Evolutionary conservation across 2,113 vertebrate species (phyloP).

Genomic region (Siphamia tubifer): DNA sequence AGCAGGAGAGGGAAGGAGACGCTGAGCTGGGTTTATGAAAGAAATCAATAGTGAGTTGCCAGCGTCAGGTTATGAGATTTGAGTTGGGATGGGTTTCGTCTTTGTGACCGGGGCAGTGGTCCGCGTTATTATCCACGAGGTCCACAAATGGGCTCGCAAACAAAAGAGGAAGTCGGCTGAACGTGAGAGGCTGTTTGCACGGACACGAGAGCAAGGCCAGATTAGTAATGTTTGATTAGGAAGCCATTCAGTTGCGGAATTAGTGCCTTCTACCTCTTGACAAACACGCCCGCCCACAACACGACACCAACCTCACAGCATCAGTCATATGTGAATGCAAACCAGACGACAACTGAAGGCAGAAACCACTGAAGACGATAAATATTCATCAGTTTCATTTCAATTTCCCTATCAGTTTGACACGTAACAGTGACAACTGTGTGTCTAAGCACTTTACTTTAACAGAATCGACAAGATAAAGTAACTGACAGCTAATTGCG

Average conservation of each 20-base stretch:
- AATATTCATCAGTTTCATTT: slow-evolving; percentile 28
- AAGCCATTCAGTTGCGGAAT: slow-evolving; percentile 53
- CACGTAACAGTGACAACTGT: neutral
- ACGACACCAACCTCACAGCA: neutral
- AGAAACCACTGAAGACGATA: slow-evolving; percentile 5
- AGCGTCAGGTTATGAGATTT: slow-evolving; percentile 69
- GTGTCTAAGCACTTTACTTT: neutral
- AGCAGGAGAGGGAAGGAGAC: slow-evolving; percentile 2
- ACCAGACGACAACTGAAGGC: neutral
- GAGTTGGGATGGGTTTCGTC: slow-evolving; percentile 60
- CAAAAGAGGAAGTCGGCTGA: slow-evolving; percentile 28
- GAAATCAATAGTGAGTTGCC: slow-evolving; percentile 67
- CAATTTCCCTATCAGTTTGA: slow-evolving; percentile 12
- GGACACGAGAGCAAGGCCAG: slow-evolving; percentile 34
- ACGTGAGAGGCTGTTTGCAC: neutral
- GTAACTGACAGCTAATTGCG: neutral
- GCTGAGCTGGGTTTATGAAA: slow-evolving; percentile 60
- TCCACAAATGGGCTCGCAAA: slow-evolving; percentile 50
- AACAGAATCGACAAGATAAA: neutral
- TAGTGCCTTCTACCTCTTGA: slow-evolving; percentile 27
- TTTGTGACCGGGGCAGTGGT: slow-evolving; percentile 57
- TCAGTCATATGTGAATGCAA: slow-evolving; percentile 4
- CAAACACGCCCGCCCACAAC: neutral
- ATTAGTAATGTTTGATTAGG: slow-evolving; percentile 69
- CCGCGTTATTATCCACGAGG: slow-evolving; percentile 50